A percentile compares a stretch with the other conserved stretches of the same genome.
These are phyloP conservation scores for Pristionchus fissidentatus DNA, from an alignment of 2,888 invertebrate genomes.

Conservation along the genomic window DNA sequence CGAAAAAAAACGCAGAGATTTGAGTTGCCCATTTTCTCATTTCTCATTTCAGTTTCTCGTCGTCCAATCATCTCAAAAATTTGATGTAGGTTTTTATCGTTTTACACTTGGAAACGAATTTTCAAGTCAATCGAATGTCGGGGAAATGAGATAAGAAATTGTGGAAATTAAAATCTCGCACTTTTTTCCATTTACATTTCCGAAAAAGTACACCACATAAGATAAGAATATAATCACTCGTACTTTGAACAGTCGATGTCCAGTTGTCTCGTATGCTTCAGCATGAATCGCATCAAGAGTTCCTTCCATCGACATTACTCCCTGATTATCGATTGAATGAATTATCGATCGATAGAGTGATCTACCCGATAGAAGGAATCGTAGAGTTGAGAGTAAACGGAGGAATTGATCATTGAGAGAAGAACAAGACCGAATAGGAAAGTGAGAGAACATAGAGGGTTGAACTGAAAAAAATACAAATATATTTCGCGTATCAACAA, in stretches of 20 bases:
- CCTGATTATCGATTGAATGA: constrained; percentile 12
- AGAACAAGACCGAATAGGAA: constrained; percentile 65
- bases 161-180: not conserved
- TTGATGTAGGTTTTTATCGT: too few relatives aligned
- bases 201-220: not conserved
- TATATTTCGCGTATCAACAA: not conserved
- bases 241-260: constrained; percentile 42
- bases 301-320: constrained; percentile 36
- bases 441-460: constrained; percentile 61
- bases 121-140: not conserved
- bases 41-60: too few relatives aligned
- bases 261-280: constrained; percentile 12
- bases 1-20: too few relatives aligned
- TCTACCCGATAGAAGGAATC: constrained; percentile 56
- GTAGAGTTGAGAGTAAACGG: constrained; percentile 64
- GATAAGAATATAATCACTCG: not conserved
- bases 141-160: not conserved
- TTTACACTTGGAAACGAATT: not conserved
- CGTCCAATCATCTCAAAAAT: too few relatives aligned
- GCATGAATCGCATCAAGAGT: constrained; percentile 42
- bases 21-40: too few relatives aligned
- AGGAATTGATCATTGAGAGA: constrained; percentile 66
- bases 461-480: constrained; percentile 56
- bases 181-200: not conserved
- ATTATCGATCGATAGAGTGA: too few relatives aligned